Percentiles rank a stretch among this genome's conserved stretches.
Conservation (phyloP, 2,797 vertebrate species). For the Etheostoma perlongum region DNA sequence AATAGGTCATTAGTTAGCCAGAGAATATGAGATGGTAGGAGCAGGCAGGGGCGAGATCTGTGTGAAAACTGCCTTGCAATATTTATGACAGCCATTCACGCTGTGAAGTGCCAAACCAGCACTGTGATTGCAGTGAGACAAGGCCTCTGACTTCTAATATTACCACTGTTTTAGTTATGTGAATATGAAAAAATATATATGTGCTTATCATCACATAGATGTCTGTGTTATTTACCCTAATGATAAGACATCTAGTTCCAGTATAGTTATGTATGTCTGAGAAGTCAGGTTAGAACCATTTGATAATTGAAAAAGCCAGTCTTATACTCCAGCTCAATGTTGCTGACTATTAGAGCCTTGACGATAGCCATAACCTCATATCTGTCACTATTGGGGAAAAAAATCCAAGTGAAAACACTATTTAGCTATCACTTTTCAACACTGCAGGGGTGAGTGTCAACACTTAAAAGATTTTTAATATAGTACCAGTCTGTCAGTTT, state of each 20-base stretch:
- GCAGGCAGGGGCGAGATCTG: conserved; percentile 68
- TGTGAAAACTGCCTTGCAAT: conserved; percentile 77
- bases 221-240: conserved; percentile 3
- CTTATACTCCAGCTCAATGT: background rate
- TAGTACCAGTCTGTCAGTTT: background rate
- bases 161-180: conserved; percentile 24
- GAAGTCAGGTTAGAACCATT: conserved; percentile 3
- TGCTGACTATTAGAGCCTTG: background rate
- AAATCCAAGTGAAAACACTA: background rate
- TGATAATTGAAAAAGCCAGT: conserved; percentile 10
- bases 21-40: conserved; percentile 66
- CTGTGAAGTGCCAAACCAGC: conserved; percentile 68
- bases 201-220: conserved; percentile 8
- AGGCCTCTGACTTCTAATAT: conserved; percentile 30
- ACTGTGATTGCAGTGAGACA: conserved; percentile 46
- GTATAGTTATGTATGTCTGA: background rate
- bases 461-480: background rate
- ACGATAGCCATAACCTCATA: background rate
- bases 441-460: background rate
- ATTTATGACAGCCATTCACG: conserved; percentile 75
- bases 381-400: background rate
- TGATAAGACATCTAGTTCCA: conserved; percentile 4
- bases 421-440: background rate
- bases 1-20: conserved; percentile 84
- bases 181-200: background rate